These are phyloP conservation scores for Nesidiocoris tenuis DNA, from an alignment of 2,888 invertebrate species.

Conservation along the genomic window DNA sequence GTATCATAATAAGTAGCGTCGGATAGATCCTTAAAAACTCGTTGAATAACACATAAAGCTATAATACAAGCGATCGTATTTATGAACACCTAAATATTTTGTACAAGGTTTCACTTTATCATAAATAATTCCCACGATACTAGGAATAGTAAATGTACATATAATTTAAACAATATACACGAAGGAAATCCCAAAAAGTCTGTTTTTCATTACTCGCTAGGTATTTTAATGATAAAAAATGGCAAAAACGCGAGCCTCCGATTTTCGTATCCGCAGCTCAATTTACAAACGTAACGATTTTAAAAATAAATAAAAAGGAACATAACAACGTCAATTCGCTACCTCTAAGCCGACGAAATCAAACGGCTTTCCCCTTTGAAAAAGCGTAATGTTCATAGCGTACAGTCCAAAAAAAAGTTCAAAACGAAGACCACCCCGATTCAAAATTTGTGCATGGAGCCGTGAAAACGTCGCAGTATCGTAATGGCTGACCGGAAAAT, in stretches of 20 bases:
- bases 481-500: too few species aligned
- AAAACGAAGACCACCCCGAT: too few species aligned
- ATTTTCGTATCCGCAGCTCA: conserved; percentile 2
- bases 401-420: too few species aligned
- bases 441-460: too few species aligned
- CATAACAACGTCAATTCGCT: conserved; percentile 35
- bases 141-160: conserved; percentile 39
- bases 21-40: conserved; percentile 19
- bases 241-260: conserved; percentile 27
- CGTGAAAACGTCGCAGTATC: too few species aligned
- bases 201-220: background rate
- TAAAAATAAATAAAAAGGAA: conserved; percentile 38
- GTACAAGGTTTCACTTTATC: conserved; percentile 27
- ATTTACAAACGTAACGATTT: conserved; percentile 30
- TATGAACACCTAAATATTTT: conserved; percentile 39
- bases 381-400: background rate
- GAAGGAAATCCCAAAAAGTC: background rate
- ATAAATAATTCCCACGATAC: conserved; percentile 30
- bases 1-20: background rate
- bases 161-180: conserved; percentile 33
- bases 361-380: background rate
- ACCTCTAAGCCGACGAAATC: background rate
- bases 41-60: conserved; percentile 31
- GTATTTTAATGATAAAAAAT: conserved; percentile 12
- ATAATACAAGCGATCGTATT: conserved; percentile 35